phyloP scores from a whole-genome alignment of 2,888 invertebrate genomes.

The Micropterix aruncella region DNA sequence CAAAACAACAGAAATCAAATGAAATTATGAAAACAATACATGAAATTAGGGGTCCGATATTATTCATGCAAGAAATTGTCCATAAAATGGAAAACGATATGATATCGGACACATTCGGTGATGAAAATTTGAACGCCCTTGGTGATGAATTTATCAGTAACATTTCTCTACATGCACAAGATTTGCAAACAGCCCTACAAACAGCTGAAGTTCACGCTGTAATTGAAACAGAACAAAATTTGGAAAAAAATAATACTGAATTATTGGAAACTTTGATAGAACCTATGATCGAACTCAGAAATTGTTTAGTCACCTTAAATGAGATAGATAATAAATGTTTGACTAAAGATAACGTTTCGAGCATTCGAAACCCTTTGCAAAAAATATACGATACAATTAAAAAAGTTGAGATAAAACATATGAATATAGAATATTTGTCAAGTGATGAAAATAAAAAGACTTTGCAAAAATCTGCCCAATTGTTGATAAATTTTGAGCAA shows the following conservation, averaged over 20 bases:
- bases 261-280: conserved; percentile 49
- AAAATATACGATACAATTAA: no score
- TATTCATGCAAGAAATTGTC: neutral
- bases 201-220: conserved; percentile 36
- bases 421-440: no score
- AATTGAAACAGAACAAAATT: conserved; percentile 28
- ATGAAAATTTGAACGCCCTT: conserved; percentile 8
- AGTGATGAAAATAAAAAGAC: neutral
- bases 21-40: neutral
- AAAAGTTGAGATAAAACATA: no score
- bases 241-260: conserved; percentile 38
- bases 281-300: conserved; percentile 46
- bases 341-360: no score
- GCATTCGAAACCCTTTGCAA: no score
- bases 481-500: neutral
- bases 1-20: neutral
- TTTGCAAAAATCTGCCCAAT: neutral
- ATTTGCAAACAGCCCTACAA: conserved; percentile 31
- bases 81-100: neutral
- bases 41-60: neutral
- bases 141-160: conserved; percentile 28
- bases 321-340: no score
- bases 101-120: neutral
- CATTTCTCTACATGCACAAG: conserved; percentile 34
- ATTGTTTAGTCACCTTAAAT: conserved; percentile 30